Percentiles rank a stretch among this genome's conserved stretches.
phyloP scores from a whole-genome alignment of 2,113 vertebrate genomes.

The Pelvicachromis taeniatus region DNA sequence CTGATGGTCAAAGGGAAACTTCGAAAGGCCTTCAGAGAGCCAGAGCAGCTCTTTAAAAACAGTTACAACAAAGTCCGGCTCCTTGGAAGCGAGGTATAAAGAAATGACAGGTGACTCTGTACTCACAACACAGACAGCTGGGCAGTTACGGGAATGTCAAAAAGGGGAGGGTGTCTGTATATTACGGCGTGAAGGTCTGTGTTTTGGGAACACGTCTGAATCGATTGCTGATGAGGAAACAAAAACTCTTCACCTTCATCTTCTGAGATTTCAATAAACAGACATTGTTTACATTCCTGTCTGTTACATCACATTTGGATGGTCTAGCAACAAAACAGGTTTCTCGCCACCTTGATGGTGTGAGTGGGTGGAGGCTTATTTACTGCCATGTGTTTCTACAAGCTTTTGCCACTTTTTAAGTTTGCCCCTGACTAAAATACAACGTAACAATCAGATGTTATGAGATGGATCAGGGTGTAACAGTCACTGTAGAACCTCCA shows the following conservation, averaged over 20 bases:
- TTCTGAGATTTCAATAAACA: background rate
- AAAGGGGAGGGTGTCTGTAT: fast-evolving
- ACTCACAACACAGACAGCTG: background rate
- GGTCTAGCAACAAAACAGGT: background rate
- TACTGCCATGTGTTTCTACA: background rate
- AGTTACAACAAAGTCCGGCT: background rate
- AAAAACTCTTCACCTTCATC: background rate
- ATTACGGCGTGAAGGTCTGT: background rate
- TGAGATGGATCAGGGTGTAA: background rate
- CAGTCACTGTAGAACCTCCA: background rate
- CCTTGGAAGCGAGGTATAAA: background rate
- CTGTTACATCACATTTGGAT: background rate
- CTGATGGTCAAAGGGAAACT: background rate
- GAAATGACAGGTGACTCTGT: background rate
- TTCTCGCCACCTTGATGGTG: fast-evolving
- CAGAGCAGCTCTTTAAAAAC: fast-evolving
- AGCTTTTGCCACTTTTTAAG: background rate
- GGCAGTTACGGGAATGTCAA: background rate
- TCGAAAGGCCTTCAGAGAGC: background rate
- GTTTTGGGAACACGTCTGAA: background rate
- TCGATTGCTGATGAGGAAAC: background rate
- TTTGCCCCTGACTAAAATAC: background rate
- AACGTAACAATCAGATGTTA: background rate
- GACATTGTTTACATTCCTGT: background rate
- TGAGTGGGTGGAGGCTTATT: background rate